Evolutionary conservation across 2,797 vertebrate genomes (phyloP), one percentile per base, ranked within the genome.

Genomic region (Coluber constrictor): DNA sequence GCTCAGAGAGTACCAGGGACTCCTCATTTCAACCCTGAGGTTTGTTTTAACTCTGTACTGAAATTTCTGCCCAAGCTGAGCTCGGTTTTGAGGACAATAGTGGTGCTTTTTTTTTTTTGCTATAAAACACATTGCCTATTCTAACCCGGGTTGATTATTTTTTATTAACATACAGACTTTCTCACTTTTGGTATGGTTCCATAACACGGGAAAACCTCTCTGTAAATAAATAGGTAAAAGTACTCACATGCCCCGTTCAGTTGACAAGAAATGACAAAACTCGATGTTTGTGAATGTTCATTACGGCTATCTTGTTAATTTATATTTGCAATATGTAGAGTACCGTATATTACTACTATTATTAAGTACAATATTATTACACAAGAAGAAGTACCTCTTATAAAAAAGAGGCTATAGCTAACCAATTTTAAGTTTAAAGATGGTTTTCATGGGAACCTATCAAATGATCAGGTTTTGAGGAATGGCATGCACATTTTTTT

Each of bases 271-370:
- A 79, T 60, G 29, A 32, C 56, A 88, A 23, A 88, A 89, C 61
- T 63, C 59, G 32, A 32, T 90, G 89, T 29, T 63, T 43, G 79
- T 61, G 54, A 93, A 91, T 88, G 79, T 91, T 70, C 66, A 91
- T 88, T 29, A 61, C 4, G 8, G 13, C 51, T 83, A 89, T 63
- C n/a, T 66, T 59, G 60, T 32, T 27, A 66, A 79, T 90, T 92
- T 90, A n/a, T 12, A n/a, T 43, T 66, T 59, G 29, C 91, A 83
- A 79, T 83, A 83, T 0, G 57, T 47, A 86, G 43, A 2, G 47
- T 43, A 4, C 56, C 15, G 0, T 56, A 83, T 63, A 91, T 93
- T 93, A 63, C 15, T 32, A 7, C 32, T 70, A 79, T 23, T 43
- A 43, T 10, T 79, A 79, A 10, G 3, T 79, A 79, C 18, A 43